Evolutionary conservation across 2,888 invertebrate genomes (phyloP).

Genomic region (Caenorhabditis sp.): DNA sequence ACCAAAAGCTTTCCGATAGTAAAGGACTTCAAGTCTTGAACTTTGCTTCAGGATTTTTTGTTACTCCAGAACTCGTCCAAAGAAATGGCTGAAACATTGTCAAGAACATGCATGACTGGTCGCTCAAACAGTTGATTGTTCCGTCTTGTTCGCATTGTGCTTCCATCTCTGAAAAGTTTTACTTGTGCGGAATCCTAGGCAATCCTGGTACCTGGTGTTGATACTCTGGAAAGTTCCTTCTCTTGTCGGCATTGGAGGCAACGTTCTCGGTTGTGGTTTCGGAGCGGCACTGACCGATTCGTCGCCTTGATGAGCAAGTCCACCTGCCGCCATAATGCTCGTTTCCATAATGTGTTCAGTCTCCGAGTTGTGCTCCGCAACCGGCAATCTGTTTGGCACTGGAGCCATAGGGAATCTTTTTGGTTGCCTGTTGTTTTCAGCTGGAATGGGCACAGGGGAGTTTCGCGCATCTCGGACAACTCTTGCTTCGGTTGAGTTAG

Average conservation of each 20-base stretch:
- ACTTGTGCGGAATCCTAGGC: not conserved
- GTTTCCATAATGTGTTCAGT: conserved; percentile 16
- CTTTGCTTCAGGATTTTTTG: conserved; percentile 38
- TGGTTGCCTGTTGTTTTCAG: conserved; percentile 22
- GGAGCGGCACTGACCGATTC: conserved; percentile 38
- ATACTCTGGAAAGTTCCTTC: conserved; percentile 58
- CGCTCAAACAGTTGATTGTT: conserved; percentile 68
- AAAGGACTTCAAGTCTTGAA: too few species aligned
- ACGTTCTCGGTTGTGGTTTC: conserved; percentile 37
- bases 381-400: conserved; percentile 27
- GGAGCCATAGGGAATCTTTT: conserved; percentile 40
- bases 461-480: not conserved
- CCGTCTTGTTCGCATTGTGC: conserved; percentile 53
- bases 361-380: conserved; percentile 18
- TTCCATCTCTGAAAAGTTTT: conserved; percentile 57
- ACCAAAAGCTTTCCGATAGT: conserved; percentile 21
- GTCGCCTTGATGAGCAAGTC: not conserved
- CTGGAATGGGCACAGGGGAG: conserved; percentile 5
- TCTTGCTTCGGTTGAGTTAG: not conserved
- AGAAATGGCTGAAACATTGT: conserved; percentile 74
- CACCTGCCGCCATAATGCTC: not conserved
- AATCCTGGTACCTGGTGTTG: conserved; percentile 41
- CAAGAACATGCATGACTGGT: conserved; percentile 69
- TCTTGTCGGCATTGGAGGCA: conserved; percentile 55
- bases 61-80: conserved; percentile 76